Percentiles rank a stretch among this genome's conserved stretches.
phyloP scores from a whole-genome alignment of 2,888 invertebrate genomes.

The Pristionchus exspectatus region DNA sequence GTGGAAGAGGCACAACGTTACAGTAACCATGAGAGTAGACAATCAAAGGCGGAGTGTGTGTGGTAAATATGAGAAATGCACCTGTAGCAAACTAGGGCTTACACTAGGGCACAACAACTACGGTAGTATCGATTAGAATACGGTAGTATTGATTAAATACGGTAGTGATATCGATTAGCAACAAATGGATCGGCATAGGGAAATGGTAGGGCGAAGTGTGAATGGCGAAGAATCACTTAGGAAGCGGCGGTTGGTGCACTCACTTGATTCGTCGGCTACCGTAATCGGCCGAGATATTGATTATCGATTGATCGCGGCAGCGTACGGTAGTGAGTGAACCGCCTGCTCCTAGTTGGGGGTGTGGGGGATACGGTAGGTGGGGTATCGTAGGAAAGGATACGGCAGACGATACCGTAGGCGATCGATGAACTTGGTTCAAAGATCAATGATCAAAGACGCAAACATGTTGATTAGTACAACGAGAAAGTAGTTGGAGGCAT shows the following conservation, averaged over 20 bases:
- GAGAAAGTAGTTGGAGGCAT: background rate
- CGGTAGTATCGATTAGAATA: background rate
- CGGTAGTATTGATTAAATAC: background rate
- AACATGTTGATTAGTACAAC: slow-evolving; percentile 37
- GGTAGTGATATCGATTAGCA: background rate
- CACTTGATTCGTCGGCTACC: background rate
- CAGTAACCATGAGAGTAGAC: slow-evolving; percentile 24
- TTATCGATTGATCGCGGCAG: background rate
- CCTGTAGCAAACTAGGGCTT: background rate
- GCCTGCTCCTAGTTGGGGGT: background rate
- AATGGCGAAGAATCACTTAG: slow-evolving; percentile 52
- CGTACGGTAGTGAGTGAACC: slow-evolving; percentile 33
- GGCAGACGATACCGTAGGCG: background rate
- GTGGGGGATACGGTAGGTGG: background rate
- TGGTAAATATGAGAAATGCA: background rate
- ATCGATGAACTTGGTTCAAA: slow-evolving; percentile 12
- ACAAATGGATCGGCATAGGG: slow-evolving; percentile 1
- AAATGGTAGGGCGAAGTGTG: slow-evolving; percentile 18
- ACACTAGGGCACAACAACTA: slow-evolving; percentile 26
- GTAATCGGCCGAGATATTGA: background rate
- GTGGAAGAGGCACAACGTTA: background rate
- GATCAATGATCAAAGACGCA: background rate
- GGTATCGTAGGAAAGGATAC: too few relatives aligned
- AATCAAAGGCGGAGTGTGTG: background rate
- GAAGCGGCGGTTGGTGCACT: slow-evolving; percentile 23